A percentile compares a stretch with the other conserved stretches of the same genome.
Conservation (phyloP, 2,113 vertebrate genomes). For the Pyrgilauda ruficollis region DNA sequence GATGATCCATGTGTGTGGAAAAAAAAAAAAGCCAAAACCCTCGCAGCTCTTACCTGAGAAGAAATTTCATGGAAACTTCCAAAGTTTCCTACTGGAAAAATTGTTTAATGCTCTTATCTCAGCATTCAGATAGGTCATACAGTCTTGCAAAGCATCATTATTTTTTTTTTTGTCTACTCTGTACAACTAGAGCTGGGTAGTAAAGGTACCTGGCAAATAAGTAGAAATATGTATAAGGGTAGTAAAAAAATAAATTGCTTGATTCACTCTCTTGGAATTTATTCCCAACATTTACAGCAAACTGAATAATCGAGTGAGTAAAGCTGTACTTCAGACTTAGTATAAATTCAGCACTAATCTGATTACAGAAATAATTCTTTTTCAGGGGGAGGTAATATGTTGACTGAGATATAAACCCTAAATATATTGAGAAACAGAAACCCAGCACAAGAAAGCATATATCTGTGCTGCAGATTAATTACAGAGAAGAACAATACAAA, state of each 20-base stretch:
- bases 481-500: background rate
- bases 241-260: slow-evolving; percentile 49
- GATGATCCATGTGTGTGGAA: background rate
- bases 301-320: slow-evolving; percentile 63
- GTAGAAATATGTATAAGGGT: slow-evolving; percentile 40
- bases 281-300: slow-evolving; percentile 60
- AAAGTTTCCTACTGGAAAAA: background rate
- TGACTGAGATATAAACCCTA: slow-evolving; percentile 52
- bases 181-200: background rate
- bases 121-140: background rate
- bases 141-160: background rate
- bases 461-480: slow-evolving; percentile 29
- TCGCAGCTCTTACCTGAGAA: background rate
- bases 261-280: slow-evolving; percentile 45
- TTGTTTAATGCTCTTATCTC: background rate
- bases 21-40: background rate
- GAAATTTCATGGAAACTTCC: background rate
- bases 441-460: background rate
- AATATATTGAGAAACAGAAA: slow-evolving; percentile 30
- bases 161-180: background rate
- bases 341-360: slow-evolving; percentile 69
- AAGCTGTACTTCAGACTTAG: slow-evolving; percentile 53
- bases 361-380: slow-evolving; percentile 68
- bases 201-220: background rate
- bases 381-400: slow-evolving; percentile 31